Evolutionary conservation across 2,888 invertebrate genomes (phyloP), one percentile per base, ranked within the genome.

Genomic region (Agonopterix arenella): DNA sequence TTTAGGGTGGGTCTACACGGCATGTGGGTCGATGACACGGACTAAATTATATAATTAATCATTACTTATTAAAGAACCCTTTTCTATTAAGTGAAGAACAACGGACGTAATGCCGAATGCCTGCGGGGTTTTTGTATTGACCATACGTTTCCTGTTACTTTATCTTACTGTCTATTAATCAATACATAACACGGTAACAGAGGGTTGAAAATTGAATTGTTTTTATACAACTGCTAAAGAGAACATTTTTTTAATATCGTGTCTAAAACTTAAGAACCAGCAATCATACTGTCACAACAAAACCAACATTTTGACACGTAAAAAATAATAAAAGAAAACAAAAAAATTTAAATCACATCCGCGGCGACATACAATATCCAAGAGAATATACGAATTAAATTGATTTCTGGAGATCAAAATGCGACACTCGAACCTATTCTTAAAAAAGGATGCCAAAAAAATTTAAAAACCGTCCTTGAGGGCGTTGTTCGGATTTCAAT

Each of bases 11-110:
- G 70, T 61, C 55, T 50, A 53, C 57, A 58, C 64, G 73, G 73
- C 75, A 66, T 70, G 74, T 64, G 59, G 61, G 70, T 64, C 79
- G 83, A 84, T 86, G 86, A 86, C 84, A 82, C 68, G 78, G 71
- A 73, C 73, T 79, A 80, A 83, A 85, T 84, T 79, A 77, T 66
- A 76, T 79, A 80, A 86, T 88, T 85, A 86, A 88, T 88, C 85
- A 85, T 79, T 80, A 84, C 80, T 77, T 77, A 40, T 10, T 40
- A 72, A 70, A 59, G 64, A 76, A 76, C 76, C 78, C 76, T 76
- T 69, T 64, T 61, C 59, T 40, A 28, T 28, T 61, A 60, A 63
- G 41, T 58, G 57, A 61, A 63, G 70, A 73, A 74, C 70, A 73
- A 73, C 70, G 65, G 63, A 57, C 60, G 59, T 81, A 81, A 82